Evolutionary conservation across 2,888 invertebrate genomes (phyloP).

Genomic region (Callyntrura sp.): DNA sequence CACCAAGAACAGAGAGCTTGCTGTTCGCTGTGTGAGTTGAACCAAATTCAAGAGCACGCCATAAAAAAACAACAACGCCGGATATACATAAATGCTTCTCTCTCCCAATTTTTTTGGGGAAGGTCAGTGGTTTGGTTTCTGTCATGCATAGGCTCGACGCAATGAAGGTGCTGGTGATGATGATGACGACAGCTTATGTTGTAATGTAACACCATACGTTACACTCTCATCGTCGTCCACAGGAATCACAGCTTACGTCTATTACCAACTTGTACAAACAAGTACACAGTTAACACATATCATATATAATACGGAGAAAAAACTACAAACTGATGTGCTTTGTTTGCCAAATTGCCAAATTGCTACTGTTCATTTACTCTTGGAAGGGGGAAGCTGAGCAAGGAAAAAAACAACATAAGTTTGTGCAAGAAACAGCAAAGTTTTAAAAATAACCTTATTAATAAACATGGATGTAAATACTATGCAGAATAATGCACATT

Average conservation of each 20-base stretch:
- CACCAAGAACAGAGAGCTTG: not conserved
- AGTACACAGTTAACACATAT: not conserved
- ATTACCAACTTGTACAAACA: not conserved
- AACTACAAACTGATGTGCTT: not conserved
- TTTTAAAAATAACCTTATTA: slow-evolving; percentile 37
- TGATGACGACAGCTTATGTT: not conserved
- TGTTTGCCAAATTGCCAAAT: slow-evolving; percentile 24
- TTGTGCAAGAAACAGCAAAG: not conserved
- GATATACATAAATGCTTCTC: not conserved
- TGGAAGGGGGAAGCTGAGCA: not conserved
- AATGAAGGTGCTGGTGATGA: not conserved
- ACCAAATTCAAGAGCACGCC: slow-evolving; percentile 41
- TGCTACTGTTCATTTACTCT: not conserved
- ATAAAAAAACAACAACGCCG: slow-evolving; percentile 32
- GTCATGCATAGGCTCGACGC: not conserved
- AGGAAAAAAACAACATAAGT: not conserved
- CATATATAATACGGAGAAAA: not conserved
- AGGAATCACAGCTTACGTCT: not conserved
- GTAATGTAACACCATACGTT: not conserved
- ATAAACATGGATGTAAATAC: slow-evolving; percentile 41
- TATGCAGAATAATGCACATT: slow-evolving; percentile 43
- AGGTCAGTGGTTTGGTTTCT: slow-evolving; percentile 72
- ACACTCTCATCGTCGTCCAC: not conserved
- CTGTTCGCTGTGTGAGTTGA: not conserved
- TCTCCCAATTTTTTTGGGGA: slow-evolving; percentile 56